A percentile compares a stretch with the other conserved stretches of the same genome.
phyloP scores from a whole-genome alignment of 2,797 vertebrate species.

The Typhlichthys eigenmanni region DNA sequence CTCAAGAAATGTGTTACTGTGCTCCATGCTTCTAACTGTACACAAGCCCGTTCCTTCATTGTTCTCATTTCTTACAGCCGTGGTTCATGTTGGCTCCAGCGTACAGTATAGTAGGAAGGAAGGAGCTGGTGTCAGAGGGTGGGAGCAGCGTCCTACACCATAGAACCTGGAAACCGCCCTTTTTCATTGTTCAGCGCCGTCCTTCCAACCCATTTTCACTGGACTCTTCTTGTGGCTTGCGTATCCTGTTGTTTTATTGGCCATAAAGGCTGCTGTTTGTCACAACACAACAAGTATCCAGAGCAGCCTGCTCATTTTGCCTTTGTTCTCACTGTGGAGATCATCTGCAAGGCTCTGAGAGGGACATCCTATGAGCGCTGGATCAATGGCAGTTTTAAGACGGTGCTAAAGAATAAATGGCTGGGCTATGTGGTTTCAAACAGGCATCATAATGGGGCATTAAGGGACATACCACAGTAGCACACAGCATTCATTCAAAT shows the following conservation, averaged over 20 bases:
- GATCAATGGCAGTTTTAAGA: constrained; percentile 10
- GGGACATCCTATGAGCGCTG: constrained; percentile 21
- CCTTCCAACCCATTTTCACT: constrained; percentile 67
- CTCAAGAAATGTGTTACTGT: constrained; percentile 33
- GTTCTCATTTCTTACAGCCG: constrained; percentile 66
- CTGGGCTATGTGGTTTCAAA: constrained; percentile 31
- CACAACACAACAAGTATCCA: constrained; percentile 58
- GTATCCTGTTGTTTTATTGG: constrained; percentile 76
- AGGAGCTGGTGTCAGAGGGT: constrained; percentile 72
- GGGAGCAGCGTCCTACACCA: constrained; percentile 72
- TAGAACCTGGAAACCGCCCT: constrained; percentile 77
- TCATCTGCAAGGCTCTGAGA: constrained; percentile 40
- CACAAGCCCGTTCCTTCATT: constrained; percentile 72
- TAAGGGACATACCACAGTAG: constrained; percentile 28
- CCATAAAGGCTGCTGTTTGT: constrained; percentile 68
- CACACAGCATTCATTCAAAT: constrained; percentile 36
- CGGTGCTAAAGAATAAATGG: constrained; percentile 36
- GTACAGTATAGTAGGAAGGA: constrained; percentile 81
- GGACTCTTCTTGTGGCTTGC: constrained; percentile 64
- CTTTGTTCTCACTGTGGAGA: constrained; percentile 58
- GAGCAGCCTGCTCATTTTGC: constrained; percentile 40
- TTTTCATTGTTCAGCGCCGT: constrained; percentile 77
- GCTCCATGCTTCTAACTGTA: constrained; percentile 23
- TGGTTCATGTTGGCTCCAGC: constrained; percentile 66
- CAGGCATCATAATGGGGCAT: constrained; percentile 37